phyloP scores from a whole-genome alignment of 2,797 vertebrate genomes.

The Gymnopithys bicolor region DNA sequence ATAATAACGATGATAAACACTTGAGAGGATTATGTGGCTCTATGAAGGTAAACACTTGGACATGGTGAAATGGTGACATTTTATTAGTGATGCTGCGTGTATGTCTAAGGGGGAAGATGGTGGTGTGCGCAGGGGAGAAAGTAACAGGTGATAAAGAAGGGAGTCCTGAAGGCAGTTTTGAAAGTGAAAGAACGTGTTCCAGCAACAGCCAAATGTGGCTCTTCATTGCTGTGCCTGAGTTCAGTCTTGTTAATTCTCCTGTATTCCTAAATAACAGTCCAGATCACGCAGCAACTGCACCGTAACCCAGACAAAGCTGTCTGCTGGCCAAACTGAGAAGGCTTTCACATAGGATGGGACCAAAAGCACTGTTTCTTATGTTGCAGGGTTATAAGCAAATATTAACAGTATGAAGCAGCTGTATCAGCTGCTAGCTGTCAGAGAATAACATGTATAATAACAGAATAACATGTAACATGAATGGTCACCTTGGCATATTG shows the following conservation, averaged over 20 bases:
- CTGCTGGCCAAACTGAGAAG: background rate
- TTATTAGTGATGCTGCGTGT: background rate
- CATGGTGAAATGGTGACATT: background rate
- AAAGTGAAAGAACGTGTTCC: background rate
- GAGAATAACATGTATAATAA: background rate
- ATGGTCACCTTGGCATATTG: background rate
- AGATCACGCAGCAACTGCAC: background rate
- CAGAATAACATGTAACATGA: background rate
- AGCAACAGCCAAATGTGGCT: background rate
- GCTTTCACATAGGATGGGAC: background rate
- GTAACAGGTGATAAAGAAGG: background rate
- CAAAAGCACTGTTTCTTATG: background rate
- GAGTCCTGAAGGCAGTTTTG: background rate
- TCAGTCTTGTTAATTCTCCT: background rate
- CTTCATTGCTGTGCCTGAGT: background rate
- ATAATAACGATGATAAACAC: background rate
- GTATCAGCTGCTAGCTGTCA: background rate
- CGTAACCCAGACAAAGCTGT: background rate
- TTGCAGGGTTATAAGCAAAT: background rate
- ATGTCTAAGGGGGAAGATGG: background rate
- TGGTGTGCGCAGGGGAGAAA: background rate
- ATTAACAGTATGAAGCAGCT: background rate
- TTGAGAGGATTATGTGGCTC: background rate
- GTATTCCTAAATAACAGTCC: background rate
- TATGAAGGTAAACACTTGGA: background rate